These are phyloP conservation scores for Lissocephala sabroskyi DNA, from an alignment of 2,888 invertebrate species.

Conservation along the genomic window DNA sequence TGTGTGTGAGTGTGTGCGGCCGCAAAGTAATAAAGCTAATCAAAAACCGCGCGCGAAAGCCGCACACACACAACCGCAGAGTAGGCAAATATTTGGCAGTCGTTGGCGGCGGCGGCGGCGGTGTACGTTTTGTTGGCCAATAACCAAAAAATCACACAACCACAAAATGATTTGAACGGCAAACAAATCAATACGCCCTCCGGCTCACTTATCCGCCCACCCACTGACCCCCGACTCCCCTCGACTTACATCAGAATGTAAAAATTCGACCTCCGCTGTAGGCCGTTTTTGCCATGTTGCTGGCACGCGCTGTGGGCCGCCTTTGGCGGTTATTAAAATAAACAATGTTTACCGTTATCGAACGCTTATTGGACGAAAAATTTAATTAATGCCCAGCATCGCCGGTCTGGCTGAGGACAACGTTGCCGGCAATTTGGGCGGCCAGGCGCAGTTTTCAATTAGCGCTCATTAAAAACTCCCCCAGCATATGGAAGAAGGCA, in stretches of 20 bases:
- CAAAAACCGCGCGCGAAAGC: conserved; percentile 47
- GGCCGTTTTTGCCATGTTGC: no score
- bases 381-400: conserved; percentile 14
- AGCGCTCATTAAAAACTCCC: conserved; percentile 25
- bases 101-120: background rate
- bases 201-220: background rate
- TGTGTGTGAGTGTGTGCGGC: conserved; percentile 16
- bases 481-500: conserved; percentile 1
- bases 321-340: conserved; percentile 15
- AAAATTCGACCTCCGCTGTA: no score
- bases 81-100: conserved; percentile 60
- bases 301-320: no score
- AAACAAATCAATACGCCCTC: conserved; percentile 48
- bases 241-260: no score
- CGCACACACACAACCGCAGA: conserved; percentile 46
- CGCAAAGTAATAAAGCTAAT: conserved; percentile 61
- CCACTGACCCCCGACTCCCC: no score
- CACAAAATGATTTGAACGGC: conserved; percentile 56
- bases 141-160: conserved; percentile 41
- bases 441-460: conserved; percentile 37
- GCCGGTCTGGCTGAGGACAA: no score
- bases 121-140: background rate
- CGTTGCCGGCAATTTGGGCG: conserved; percentile 4
- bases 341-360: conserved; percentile 13
- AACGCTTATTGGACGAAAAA: conserved; percentile 10